A percentile compares a stretch with the other conserved stretches of the same genome.
phyloP scores from a whole-genome alignment of 2,113 vertebrate genomes.

The Sander vitreus region DNA sequence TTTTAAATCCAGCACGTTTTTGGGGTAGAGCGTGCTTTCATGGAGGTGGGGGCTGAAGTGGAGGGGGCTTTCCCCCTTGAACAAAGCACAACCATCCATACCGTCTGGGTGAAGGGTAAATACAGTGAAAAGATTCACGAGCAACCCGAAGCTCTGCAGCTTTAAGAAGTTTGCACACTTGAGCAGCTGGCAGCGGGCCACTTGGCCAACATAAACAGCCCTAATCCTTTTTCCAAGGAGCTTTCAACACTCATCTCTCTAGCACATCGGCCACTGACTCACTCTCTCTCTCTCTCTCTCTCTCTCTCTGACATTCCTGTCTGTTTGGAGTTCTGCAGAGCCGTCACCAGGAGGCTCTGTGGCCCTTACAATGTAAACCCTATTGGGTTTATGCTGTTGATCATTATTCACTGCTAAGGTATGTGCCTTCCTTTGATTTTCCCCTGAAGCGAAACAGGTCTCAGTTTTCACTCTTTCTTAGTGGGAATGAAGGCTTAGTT shows the following conservation, averaged over 20 bases:
- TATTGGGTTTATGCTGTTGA: conserved; percentile 58
- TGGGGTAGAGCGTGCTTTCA: conserved; percentile 8
- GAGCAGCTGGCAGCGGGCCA: conserved; percentile 80
- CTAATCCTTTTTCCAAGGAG: conserved; percentile 86
- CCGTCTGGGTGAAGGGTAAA: conserved; percentile 67
- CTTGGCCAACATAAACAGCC: conserved; percentile 83
- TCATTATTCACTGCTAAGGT: conserved; percentile 82
- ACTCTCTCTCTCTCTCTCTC: conserved; percentile 53
- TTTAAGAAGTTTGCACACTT: conserved; percentile 84
- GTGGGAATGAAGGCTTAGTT: conserved; percentile 64
- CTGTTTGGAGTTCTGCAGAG: conserved; percentile 12
- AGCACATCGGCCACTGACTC: conserved; percentile 76
- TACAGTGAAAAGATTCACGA: conserved; percentile 70
- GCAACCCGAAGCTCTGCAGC: conserved; percentile 72
- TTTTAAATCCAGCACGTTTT: conserved; percentile 40
- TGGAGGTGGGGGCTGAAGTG: conserved; percentile 27
- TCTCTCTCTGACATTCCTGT: conserved; percentile 61
- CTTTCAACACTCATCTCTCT: conserved; percentile 84
- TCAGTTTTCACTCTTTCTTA: conserved; percentile 79
- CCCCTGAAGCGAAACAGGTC: conserved; percentile 79
- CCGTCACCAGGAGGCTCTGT: conserved; percentile 78
- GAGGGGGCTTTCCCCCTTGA: conserved; percentile 49
- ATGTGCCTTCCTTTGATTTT: conserved; percentile 82
- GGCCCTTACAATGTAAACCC: conserved; percentile 34
- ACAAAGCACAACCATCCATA: conserved; percentile 72